These are phyloP conservation scores for Erpobdella octoculata DNA, from an alignment of 2,888 invertebrate genomes.

Conservation along the genomic window DNA sequence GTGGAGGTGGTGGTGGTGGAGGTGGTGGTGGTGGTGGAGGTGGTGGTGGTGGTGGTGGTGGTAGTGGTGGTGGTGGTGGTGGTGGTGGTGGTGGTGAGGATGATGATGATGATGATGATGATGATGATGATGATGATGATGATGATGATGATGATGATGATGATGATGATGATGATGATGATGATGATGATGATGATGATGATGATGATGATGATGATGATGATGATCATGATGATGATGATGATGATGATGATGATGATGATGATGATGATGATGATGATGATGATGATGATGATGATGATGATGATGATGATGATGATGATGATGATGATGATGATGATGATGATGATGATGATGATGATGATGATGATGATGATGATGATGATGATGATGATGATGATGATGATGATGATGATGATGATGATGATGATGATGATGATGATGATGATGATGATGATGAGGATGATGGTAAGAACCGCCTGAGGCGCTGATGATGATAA, in stretches of 20 bases:
- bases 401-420: conserved; percentile 30
- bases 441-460: conserved; percentile 25
- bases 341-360: conserved; percentile 32
- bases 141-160: conserved; percentile 44
- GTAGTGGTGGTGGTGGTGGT: neutral
- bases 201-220: conserved; percentile 65
- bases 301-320: conserved; percentile 52
- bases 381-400: conserved; percentile 26
- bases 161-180: conserved; percentile 21
- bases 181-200: conserved; percentile 68
- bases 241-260: conserved; percentile 68
- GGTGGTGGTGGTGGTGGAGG: conserved; percentile 1
- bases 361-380: conserved; percentile 26
- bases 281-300: conserved; percentile 63
- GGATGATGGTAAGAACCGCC: too few relatives aligned
- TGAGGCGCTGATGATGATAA: too few relatives aligned
- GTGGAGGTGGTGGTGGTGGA: neutral
- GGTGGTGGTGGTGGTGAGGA: too few relatives aligned
- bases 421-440: conserved; percentile 29
- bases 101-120: too few relatives aligned
- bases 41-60: neutral
- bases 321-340: conserved; percentile 22
- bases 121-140: conserved; percentile 2
- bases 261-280: conserved; percentile 59
- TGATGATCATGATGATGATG: conserved; percentile 65